phyloP scores from a whole-genome alignment of 2,888 invertebrate genomes.

The Tupiocoris notatus region DNA sequence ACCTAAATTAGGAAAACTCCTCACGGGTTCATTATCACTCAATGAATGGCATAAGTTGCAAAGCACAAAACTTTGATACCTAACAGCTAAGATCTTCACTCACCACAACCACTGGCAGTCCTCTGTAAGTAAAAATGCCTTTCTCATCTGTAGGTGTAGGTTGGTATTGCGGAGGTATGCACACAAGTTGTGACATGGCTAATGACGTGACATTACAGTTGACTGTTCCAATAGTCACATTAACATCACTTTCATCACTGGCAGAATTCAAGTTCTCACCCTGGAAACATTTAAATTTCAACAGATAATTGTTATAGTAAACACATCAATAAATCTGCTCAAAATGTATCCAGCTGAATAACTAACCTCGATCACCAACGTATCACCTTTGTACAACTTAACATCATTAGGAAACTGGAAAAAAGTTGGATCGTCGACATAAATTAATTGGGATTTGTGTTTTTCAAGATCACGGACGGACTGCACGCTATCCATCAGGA shows the following conservation, averaged over 20 bases:
- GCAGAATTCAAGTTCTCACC: conserved; percentile 93
- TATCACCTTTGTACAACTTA: conserved; percentile 88
- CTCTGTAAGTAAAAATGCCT: conserved; percentile 66
- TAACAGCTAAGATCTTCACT: too few species aligned
- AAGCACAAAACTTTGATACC: too few species aligned
- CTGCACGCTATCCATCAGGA: conserved; percentile 93
- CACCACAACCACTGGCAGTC: conserved; percentile 84
- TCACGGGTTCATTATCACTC: too few species aligned
- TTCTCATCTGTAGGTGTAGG: conserved; percentile 77
- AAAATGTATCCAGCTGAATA: too few species aligned
- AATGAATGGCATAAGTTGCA: too few species aligned
- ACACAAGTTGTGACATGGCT: conserved; percentile 86
- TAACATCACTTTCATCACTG: conserved; percentile 89
- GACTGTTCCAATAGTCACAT: conserved; percentile 86
- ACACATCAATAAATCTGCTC: too few species aligned
- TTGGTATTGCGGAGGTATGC: conserved; percentile 87
- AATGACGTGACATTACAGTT: conserved; percentile 93
- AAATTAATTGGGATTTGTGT: conserved; percentile 78
- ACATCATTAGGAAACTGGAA: conserved; percentile 78
- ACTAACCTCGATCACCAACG: conserved; percentile 80
- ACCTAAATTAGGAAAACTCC: too few species aligned
- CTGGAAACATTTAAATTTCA: conserved; percentile 53
- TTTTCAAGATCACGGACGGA: conserved; percentile 84
- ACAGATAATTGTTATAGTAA: too few species aligned
- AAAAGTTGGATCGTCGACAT: conserved; percentile 89